A percentile compares a stretch with the other conserved stretches of the same genome.
These are phyloP conservation scores for Cephalopachus bancanus DNA, from an alignment of 2,797 vertebrate species.

Conservation along the genomic window DNA sequence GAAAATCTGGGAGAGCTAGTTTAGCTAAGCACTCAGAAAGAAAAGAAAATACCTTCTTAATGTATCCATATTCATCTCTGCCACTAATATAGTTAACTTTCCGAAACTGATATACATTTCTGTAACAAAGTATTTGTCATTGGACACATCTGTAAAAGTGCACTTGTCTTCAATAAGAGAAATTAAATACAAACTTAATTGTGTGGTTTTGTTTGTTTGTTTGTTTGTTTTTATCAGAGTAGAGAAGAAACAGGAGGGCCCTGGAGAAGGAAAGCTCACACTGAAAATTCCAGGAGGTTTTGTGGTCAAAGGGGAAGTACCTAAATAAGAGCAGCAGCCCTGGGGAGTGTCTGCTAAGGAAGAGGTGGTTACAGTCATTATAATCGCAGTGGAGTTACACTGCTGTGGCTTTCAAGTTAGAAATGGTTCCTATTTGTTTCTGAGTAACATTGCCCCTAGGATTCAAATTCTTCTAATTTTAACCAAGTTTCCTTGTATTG, in stretches of 20 bases:
- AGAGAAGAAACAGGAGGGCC: not conserved
- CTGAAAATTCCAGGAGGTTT: not conserved
- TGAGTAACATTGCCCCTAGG: not conserved
- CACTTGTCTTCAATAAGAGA: not conserved
- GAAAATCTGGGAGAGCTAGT: not conserved
- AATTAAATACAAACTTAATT: not conserved
- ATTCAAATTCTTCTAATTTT: not conserved
- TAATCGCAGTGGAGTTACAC: too few species aligned
- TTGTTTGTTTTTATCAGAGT: not conserved
- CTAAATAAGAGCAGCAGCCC: not conserved
- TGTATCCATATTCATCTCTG: not conserved
- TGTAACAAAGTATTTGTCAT: not conserved
- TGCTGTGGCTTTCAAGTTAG: not conserved
- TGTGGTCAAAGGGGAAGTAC: not conserved
- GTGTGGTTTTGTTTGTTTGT: too few species aligned
- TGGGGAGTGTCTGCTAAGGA: rapidly evolving
- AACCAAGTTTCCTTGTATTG: not conserved
- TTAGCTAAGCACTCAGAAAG: not conserved
- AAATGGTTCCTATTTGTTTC: not conserved
- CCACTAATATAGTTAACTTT: not conserved
- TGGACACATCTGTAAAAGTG: not conserved
- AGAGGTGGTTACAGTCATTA: not conserved
- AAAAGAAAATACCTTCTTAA: not conserved
- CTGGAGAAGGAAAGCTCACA: not conserved
- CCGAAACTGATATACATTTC: not conserved